Evolutionary conservation across 2,888 invertebrate species (phyloP).

Genomic region (Anarsia innoxiella): DNA sequence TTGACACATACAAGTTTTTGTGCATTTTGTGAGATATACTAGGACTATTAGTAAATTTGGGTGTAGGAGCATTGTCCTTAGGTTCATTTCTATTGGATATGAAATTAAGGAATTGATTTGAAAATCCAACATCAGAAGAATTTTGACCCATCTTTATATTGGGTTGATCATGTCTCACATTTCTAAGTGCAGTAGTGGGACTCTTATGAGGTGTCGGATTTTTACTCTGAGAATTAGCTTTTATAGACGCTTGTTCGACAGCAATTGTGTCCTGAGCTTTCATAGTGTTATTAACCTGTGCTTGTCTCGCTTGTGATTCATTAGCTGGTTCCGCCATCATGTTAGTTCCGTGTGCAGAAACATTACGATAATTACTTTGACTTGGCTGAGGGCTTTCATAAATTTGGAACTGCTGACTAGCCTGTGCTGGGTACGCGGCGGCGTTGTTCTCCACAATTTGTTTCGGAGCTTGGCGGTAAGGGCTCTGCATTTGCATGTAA

Average conservation of each 20-base stretch:
- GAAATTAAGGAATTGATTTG: slow-evolving; percentile 66
- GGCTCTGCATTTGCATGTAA: slow-evolving; percentile 49
- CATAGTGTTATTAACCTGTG: slow-evolving; percentile 25
- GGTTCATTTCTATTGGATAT: slow-evolving; percentile 70
- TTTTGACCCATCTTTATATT: slow-evolving; percentile 53
- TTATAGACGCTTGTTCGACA: slow-evolving; percentile 34
- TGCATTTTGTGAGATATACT: slow-evolving; percentile 71
- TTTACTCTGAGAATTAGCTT: slow-evolving; percentile 36
- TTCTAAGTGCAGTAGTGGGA: slow-evolving; percentile 57
- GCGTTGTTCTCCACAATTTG: slow-evolving; percentile 39
- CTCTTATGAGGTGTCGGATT: slow-evolving; percentile 44
- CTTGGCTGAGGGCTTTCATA: slow-evolving; percentile 59
- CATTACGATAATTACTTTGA: slow-evolving; percentile 43
- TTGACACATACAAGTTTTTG: slow-evolving; percentile 68
- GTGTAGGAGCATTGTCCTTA: slow-evolving; percentile 71
- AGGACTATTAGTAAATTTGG: slow-evolving; percentile 69
- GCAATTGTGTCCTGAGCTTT: slow-evolving; percentile 31
- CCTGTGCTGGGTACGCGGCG: slow-evolving; percentile 36
- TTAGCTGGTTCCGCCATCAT: slow-evolving; percentile 29
- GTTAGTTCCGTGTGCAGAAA: slow-evolving; percentile 29
- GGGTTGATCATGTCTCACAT: slow-evolving; percentile 64
- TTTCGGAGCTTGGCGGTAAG: slow-evolving; percentile 53
- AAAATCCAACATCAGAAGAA: slow-evolving; percentile 64
- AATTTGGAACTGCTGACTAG: slow-evolving; percentile 52
- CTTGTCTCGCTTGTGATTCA: slow-evolving; percentile 40